Base-by-base conservation (phyloP, 1,140 invertebrate species). In the Adelges cooleyi region DNA sequence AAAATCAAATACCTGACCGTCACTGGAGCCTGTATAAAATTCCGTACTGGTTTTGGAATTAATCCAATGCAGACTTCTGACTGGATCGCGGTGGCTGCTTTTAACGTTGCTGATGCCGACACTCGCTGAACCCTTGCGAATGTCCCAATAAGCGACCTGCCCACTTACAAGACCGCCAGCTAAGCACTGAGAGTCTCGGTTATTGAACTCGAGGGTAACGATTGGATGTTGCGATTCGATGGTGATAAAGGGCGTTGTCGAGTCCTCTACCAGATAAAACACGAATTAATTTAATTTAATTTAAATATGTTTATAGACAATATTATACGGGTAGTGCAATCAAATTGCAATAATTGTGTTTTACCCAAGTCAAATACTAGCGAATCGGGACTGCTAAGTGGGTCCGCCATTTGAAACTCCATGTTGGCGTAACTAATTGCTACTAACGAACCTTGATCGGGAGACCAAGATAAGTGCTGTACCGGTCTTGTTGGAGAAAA, bases 341-440 rank as follows among this genome's bases (percentile, higher is more conserved):
- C n/a, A n/a, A n/a, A n/a, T n/a, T n/a, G n/a, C n/a, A n/a, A n/a
- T n/a, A n/a, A n/a, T n/a, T n/a, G n/a, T n/a, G n/a, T n/a, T n/a
- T 73, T 73, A 88, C 87, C 87, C 68, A 94, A 79, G 76, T 95
- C 90, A 92, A 92, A 97, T 71, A 96, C 90, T 70, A 91, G 96
- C 0, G 82, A 82, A 69, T 84, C 81, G 42, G 78, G 82, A 44
- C 77, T 79, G 46, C 83, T 81, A 46, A 84, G 81, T n/a, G 81
- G 77, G 18, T 81, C 75, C 29, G 78, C 76, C 69, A 81, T 80
- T 73, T 89, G 86, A 71, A 92, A 92, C 68, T 86, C 83, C n/a
- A 86, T 79, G 72, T 90, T 89, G 70, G 88, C 92, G 72, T 95
- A 91, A 53, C 89, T 87, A 0, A 89, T 83, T 1, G 90, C 92